Evolutionary conservation across 2,797 vertebrate species (phyloP), one percentile per base, ranked within the genome.

Genomic region (Xenopus petersii): DNA sequence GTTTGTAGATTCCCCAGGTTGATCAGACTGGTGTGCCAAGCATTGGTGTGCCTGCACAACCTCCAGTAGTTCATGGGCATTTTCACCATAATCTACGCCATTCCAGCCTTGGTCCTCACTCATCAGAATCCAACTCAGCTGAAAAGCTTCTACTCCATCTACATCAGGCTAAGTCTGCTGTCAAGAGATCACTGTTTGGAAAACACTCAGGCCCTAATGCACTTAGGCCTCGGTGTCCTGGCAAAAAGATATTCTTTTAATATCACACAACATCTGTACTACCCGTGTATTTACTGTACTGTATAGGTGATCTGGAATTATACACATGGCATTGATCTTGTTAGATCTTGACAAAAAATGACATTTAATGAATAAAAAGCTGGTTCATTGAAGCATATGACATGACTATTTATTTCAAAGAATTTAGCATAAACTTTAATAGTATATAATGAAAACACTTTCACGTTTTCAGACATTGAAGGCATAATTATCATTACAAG

Each of bases 61-160:
- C 77, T 36, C 73, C n/a, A 17, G 59, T 76, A 17, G 74, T 3
- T 61, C 36, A 68, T 21, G 80, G 79, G 12, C 15, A 7, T 75
- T 51, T 0, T 10, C 87, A 87, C 75, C 82, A 88, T 6, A 82
- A 89, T 48, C 82, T 91, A 59, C 65, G 65, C 4, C 10, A 87
- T 60, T 33, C 73, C 24, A 87, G 88, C 77, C 12, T 79, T 21
- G 3, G 55, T 0, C 17, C 17, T 24, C 61, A 5, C 26, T 88
- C 87, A 0, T 82, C 87, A n/a, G 89, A 90, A 77, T 90, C 90
- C 0, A 71, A 80, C 77, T 91, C 89, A 2, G 84, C 85, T 24
- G 91, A 92, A 79, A 47, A 0, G 7, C 72, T 2, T 12, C 12
- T 21, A 51, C 9, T 15, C 2, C 1, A 0, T 51, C 62, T 11